phyloP scores from a whole-genome alignment of 2,888 invertebrate genomes.

The Prenolepis imparis region DNA sequence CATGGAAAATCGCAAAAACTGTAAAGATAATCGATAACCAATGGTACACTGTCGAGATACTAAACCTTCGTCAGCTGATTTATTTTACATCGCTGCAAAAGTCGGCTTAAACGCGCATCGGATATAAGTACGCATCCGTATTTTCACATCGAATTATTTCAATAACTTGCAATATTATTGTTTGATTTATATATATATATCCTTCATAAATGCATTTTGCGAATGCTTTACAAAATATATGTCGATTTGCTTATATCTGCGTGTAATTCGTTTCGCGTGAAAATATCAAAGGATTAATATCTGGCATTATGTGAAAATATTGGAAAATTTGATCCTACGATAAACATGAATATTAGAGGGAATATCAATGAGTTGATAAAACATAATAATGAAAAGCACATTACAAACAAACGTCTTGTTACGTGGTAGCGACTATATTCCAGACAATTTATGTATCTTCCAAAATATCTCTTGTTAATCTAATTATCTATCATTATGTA shows the following conservation, averaged over 20 bases:
- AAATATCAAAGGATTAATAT: not conserved
- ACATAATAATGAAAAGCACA: not conserved
- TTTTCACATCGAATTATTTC: conserved; percentile 17
- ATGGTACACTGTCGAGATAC: not conserved
- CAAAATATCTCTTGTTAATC: not conserved
- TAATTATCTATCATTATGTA: not conserved
- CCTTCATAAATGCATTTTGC: not conserved
- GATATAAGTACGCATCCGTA: not conserved
- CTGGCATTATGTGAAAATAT: conserved; percentile 9
- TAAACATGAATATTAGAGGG: not conserved
- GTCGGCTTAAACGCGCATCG: not conserved
- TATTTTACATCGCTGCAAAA: not conserved
- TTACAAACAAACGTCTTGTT: not conserved
- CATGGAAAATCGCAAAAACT: conserved; percentile 10
- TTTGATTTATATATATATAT: not conserved
- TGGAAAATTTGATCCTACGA: not conserved
- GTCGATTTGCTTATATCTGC: not conserved
- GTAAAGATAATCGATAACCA: conserved; percentile 6
- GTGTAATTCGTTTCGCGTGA: not conserved
- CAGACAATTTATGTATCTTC: not conserved
- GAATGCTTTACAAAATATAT: not conserved
- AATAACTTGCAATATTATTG: conserved; percentile 1
- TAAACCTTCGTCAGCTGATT: not conserved
- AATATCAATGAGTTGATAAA: not conserved
- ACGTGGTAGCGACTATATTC: not conserved